Percentiles rank a stretch among this genome's conserved stretches.
phyloP scores from a whole-genome alignment of 2,113 vertebrate genomes.

The Hyla sarda region DNA sequence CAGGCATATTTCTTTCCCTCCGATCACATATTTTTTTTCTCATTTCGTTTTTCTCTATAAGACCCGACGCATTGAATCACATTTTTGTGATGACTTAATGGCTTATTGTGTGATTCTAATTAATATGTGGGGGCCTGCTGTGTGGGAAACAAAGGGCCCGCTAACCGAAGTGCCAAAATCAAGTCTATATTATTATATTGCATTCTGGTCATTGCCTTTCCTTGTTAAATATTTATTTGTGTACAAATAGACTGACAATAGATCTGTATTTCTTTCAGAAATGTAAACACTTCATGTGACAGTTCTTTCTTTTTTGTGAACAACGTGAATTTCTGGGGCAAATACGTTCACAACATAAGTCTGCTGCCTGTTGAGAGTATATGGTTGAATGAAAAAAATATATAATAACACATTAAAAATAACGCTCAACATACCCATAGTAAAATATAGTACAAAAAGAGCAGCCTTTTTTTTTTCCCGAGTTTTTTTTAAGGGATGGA shows the following conservation, averaged over 20 bases:
- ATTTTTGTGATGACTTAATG: conserved; percentile 15
- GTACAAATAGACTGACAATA: background rate
- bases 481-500: too few species aligned
- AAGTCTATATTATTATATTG: background rate
- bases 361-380: too few species aligned
- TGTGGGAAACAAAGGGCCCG: conserved; percentile 17
- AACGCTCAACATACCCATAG: too few species aligned
- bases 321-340: too few species aligned
- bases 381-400: too few species aligned
- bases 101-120: conserved; percentile 29
- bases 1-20: background rate
- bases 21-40: background rate
- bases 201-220: background rate
- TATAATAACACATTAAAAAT: too few species aligned
- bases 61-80: background rate
- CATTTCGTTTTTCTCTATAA: background rate
- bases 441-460: too few species aligned
- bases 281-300: background rate
- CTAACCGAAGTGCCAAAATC: conserved; percentile 7
- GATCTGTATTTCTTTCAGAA: background rate
- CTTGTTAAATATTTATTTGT: background rate
- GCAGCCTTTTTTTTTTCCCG: too few species aligned
- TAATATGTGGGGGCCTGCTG: background rate
- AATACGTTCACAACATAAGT: too few species aligned
- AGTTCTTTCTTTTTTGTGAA: too few species aligned